Base-by-base conservation (phyloP, 2,888 invertebrate species). In the Dolichopus griseipennis region DNA sequence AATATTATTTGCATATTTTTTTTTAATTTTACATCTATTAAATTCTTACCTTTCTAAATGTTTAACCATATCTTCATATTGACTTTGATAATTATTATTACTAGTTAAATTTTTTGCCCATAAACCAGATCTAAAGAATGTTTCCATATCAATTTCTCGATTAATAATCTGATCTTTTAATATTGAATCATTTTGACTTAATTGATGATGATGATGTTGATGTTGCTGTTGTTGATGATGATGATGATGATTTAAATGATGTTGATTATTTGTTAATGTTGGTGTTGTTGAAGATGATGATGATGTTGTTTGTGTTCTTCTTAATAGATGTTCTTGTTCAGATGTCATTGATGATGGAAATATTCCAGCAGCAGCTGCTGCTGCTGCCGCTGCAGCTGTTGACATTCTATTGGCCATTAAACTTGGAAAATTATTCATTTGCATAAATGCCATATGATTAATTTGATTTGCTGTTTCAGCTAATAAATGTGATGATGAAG, bases 371-470 rank as follows among this genome's bases (percentile, higher is more conserved):
- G 52, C 52, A 18, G 52, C 52, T 52, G 52, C 52, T 52, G 52
- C 52, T 12, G 52, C 52, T 52, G 52, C 52, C 6, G 52, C 52
- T 18, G 52, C 52, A 12, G 52, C 52, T 52, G 52, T 52, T 52
- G 52, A 12, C 52, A 52, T 52, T 18, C 63, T 22, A 63, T 27
- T 63, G 2, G 52, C 52, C 52, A 63, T 63, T 63, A 63, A 27
- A 63, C 63, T 27, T 18, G 63, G 63, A 63, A 63, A 63, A 63
- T 27, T 63, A 63, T 63, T 63, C 20, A 63, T 27, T 27, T 63
- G 63, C 63, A 63, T 63, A 63, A 63, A 63, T 63, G 63, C 63
- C 63, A 63, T 63, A 63, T 63, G 63, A 63, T 63, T 63, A 15
- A 63, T 63, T 63, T 22, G 27, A 63, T 63, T 22, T 33, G 63